Evolutionary conservation across 2,113 vertebrate species (phyloP).

Genomic region (Cyprinodon brontotheroides): DNA sequence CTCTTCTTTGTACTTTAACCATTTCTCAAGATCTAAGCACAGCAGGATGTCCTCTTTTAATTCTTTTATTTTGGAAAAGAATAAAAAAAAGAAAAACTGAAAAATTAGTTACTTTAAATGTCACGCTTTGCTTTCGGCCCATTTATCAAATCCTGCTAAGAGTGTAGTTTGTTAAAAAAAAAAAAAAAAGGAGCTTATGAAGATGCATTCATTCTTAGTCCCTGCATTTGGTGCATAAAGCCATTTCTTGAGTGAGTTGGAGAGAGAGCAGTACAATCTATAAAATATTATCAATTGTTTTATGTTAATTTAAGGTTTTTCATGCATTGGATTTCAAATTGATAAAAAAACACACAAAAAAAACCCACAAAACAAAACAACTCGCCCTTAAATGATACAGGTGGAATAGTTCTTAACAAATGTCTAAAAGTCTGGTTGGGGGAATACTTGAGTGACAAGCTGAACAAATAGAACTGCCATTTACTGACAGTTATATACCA

Average conservation of each 20-base stretch:
- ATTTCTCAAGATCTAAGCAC: slow-evolving; percentile 41
- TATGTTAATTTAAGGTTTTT: background rate
- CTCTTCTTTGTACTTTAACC: slow-evolving; percentile 43
- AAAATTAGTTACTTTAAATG: slow-evolving; percentile 46
- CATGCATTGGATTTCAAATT: background rate
- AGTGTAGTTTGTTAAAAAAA: slow-evolving; percentile 40
- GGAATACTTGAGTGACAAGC: slow-evolving; percentile 41
- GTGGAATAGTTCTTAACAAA: background rate
- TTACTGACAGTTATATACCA: slow-evolving; percentile 55
- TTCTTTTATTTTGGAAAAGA: slow-evolving; percentile 22
- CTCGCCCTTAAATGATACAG: background rate
- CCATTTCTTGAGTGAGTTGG: slow-evolving; percentile 27
- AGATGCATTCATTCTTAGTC: slow-evolving; percentile 30
- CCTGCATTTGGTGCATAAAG: slow-evolving; percentile 12
- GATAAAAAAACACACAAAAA: background rate
- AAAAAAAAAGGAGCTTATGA: slow-evolving; percentile 31
- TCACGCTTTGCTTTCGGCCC: slow-evolving; percentile 29
- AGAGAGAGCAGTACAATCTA: background rate
- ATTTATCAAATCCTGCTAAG: slow-evolving; percentile 48
- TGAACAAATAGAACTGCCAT: slow-evolving; percentile 69
- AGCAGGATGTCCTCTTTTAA: slow-evolving; percentile 39
- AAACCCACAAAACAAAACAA: too few relatives aligned
- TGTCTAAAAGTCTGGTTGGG: background rate
- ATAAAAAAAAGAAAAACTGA: slow-evolving; percentile 35
- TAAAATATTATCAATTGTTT: background rate